Evolutionary conservation across 2,888 invertebrate genomes (phyloP), one percentile per base, ranked within the genome.

Genomic region (Andrena marginata): DNA sequence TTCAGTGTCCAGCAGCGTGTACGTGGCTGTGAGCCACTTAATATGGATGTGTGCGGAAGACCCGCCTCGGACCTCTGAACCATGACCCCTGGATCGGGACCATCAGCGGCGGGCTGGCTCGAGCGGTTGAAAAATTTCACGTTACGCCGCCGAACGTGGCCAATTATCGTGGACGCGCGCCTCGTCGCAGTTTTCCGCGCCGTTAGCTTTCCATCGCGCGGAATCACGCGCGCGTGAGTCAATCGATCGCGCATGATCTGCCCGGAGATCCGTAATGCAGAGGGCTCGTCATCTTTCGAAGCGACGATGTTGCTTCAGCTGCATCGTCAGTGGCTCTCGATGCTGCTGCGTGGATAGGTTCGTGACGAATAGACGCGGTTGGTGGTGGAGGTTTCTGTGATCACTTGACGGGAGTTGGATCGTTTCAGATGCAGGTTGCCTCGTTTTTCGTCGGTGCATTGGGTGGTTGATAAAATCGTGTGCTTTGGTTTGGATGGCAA

Each of bases 31-130:
- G 90, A 92, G 90, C 88, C 91, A 91, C 89, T 91, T 90, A 89
- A 91, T 91, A 88, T 89, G 89, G 85, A 92, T 89, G 92, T 90
- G 89, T 85, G 86, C 85, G 88, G 84, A 89, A 89, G 91, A 91
- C 90, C 92, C 86, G 85, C 83, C 80, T 85, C 77, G 80, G 90
- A 92, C 92, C 92, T 91, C 84, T 91, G 92, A 90, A 90, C 92
- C 82, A 75, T 91, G 91, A 90, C 90, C 92, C 85, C 68, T 68
- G 80, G 85, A 87, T 91, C 87, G 89, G 86, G 85, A 91, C 86
- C 90, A 89, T 90, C 87, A 86, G 87, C 86, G 70, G 69, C 85
- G 63, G 82, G 64, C 49, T 73, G 72, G 35, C 80, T 71, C 78
- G 81, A 71, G 62, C 80, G 82, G 64, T 85, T 78, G 83, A 85